These are phyloP conservation scores for Microcebus ravelobensis DNA, from an alignment of 2,113 vertebrate species.

Conservation along the genomic window DNA sequence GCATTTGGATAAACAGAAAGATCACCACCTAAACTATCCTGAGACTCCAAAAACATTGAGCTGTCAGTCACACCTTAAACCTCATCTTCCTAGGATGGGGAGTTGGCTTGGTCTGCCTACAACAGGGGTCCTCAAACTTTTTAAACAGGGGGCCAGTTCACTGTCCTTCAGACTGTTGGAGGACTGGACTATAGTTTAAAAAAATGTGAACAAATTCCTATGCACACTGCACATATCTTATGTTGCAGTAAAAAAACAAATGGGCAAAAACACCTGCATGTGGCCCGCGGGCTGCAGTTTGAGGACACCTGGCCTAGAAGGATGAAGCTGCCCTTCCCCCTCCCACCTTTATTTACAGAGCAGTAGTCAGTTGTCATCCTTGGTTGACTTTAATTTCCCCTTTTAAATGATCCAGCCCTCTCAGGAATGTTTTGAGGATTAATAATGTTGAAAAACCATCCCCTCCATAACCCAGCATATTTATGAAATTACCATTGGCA, in stretches of 20 bases:
- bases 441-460: not conserved
- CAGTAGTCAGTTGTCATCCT: not conserved
- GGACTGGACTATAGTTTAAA: too few species aligned
- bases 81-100: not conserved
- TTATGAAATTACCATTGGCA: not conserved
- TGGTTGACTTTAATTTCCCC: not conserved
- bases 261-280: too few species aligned
- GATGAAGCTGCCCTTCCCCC: too few species aligned
- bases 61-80: not conserved
- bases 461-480: not conserved
- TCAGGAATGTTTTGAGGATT: not conserved
- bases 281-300: too few species aligned
- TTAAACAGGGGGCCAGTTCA: too few species aligned
- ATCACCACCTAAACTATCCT: not conserved
- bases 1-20: not conserved
- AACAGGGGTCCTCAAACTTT: not conserved
- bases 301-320: not conserved
- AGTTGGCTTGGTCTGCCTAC: not conserved
- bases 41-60: slow-evolving; percentile 22
- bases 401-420: not conserved
- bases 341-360: not conserved
- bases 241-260: too few species aligned
- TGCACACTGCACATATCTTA: too few species aligned
- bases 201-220: too few species aligned
- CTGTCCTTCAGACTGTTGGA: too few species aligned